Evolutionary conservation across 1,140 invertebrate genomes (phyloP).

Genomic region (Atopsyche davidsoni): DNA sequence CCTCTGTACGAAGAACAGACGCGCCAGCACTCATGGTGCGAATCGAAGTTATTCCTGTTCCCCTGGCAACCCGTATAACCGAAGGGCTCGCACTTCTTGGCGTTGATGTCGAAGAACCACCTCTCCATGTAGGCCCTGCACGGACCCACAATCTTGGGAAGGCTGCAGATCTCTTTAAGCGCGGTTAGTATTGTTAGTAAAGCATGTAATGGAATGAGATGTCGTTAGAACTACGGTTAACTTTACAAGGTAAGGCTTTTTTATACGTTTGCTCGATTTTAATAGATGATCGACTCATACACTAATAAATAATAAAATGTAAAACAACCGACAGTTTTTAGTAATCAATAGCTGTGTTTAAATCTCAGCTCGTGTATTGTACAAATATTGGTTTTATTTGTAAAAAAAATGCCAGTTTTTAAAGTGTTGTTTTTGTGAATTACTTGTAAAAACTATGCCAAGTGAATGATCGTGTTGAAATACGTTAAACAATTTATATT

Average conservation of each 20-base stretch:
- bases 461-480: too few species aligned
- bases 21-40: constrained; percentile 59
- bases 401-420: background rate
- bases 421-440: too few species aligned
- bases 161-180: constrained; percentile 66
- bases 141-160: constrained; percentile 68
- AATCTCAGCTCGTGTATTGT: constrained; percentile 20
- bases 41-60: constrained; percentile 82
- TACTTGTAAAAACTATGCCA: too few species aligned
- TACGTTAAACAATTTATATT: too few species aligned
- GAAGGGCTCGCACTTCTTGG: constrained; percentile 67
- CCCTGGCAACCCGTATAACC: constrained; percentile 83
- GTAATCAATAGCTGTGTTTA: constrained; percentile 2
- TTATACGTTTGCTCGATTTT: too few species aligned
- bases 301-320: too few species aligned
- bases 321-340: too few species aligned
- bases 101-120: constrained; percentile 74
- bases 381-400: background rate
- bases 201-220: too few species aligned
- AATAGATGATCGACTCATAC: too few species aligned
- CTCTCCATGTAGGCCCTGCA: constrained; percentile 74
- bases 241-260: too few species aligned
- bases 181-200: too few species aligned
- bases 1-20: constrained; percentile 31
- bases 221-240: too few species aligned